Percentiles rank a stretch among this genome's conserved stretches.
Conservation (phyloP, 2,113 vertebrate species). For the Phylloscopus trochilus region DNA sequence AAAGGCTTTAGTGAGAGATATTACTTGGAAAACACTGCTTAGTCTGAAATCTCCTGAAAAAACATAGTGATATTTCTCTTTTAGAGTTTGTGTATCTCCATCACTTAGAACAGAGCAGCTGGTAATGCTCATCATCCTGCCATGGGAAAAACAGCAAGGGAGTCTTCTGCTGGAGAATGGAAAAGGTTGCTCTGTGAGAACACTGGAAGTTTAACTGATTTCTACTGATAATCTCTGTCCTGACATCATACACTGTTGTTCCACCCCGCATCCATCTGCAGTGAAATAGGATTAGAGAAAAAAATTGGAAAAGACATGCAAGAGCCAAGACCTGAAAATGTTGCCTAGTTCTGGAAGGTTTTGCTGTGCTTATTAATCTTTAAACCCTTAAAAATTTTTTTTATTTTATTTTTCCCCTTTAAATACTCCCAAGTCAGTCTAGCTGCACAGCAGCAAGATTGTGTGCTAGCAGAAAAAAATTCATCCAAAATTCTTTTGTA, state of each 20-base stretch:
- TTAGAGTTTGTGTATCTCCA: not conserved
- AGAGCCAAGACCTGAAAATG: not conserved
- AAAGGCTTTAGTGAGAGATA: not conserved
- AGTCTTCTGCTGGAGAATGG: not conserved
- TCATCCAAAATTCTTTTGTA: not conserved
- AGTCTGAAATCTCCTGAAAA: not conserved
- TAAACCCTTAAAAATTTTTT: not conserved
- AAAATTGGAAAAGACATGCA: not conserved
- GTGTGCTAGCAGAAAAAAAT: not conserved
- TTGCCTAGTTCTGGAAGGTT: not conserved
- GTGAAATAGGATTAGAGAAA: not conserved
- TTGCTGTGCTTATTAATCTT: not conserved
- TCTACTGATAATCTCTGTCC: slow-evolving; percentile 32
- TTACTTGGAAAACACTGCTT: not conserved
- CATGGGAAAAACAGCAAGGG: not conserved
- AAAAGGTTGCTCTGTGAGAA: not conserved
- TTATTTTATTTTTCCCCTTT: not conserved
- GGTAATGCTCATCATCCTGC: not conserved
- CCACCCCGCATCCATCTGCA: not conserved
- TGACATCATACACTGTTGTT: not conserved
- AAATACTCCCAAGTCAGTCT: not conserved
- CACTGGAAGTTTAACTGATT: slow-evolving; percentile 16
- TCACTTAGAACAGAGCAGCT: not conserved
- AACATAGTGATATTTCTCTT: not conserved
- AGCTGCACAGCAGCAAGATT: not conserved